Conservation (phyloP, 2,113 vertebrate genomes). For the Coturnix japonica region DNA sequence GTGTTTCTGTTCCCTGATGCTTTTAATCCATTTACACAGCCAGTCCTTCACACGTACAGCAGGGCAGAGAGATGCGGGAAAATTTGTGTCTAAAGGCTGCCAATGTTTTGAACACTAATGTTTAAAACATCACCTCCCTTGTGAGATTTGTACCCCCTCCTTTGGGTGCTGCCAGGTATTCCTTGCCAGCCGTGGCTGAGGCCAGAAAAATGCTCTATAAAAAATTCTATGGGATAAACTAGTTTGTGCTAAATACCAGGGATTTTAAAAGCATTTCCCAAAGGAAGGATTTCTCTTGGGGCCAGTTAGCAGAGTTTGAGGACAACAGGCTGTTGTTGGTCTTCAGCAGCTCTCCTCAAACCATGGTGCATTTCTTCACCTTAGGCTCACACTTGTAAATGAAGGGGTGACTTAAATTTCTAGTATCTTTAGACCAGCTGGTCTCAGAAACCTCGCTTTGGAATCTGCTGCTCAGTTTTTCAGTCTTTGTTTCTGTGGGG, state of each 20-base stretch:
- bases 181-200: background rate
- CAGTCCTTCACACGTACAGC: background rate
- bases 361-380: background rate
- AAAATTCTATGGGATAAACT: background rate
- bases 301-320: background rate
- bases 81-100: background rate
- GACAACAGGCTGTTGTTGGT: background rate
- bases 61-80: conserved; percentile 11
- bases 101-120: conserved; percentile 5
- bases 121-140: conserved; percentile 25
- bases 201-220: conserved; percentile 4
- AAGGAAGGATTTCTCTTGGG: background rate
- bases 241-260: background rate
- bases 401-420: background rate
- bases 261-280: conserved; percentile 7
- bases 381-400: background rate
- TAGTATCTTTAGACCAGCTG: background rate
- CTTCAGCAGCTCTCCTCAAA: background rate
- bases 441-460: background rate
- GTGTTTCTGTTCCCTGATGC: background rate
- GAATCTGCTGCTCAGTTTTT: background rate
- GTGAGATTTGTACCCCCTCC: background rate
- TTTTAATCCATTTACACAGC: background rate
- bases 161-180: conserved; percentile 11
- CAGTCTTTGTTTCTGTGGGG: background rate